Percentiles rank a stretch among this genome's conserved stretches.
These are phyloP conservation scores for Cinara cedri DNA, from an alignment of 2,888 invertebrate genomes.

Conservation along the genomic window DNA sequence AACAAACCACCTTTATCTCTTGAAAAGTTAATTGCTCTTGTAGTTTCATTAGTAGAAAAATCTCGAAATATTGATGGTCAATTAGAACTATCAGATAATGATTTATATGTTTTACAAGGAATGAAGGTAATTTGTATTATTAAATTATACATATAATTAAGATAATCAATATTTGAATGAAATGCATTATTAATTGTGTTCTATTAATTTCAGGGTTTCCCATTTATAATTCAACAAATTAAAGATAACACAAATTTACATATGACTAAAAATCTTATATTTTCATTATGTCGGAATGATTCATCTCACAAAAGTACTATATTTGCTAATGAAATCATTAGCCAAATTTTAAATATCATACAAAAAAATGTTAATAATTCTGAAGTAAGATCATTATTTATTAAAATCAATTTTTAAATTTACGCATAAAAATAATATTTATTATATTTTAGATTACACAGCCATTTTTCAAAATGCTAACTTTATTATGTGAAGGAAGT, in stretches of 20 bases:
- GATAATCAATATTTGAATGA: neutral
- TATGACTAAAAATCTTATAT: slow-evolving; percentile 89
- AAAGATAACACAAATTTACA: slow-evolving; percentile 90
- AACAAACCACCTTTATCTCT: slow-evolving; percentile 82
- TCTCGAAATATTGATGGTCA: slow-evolving; percentile 77
- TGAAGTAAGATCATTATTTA: slow-evolving; percentile 69
- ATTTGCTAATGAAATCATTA: slow-evolving; percentile 84
- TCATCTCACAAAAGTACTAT: slow-evolving; percentile 76
- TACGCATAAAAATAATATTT: slow-evolving; percentile 1
- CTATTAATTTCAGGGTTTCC: slow-evolving; percentile 73
- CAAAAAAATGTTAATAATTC: slow-evolving; percentile 74
- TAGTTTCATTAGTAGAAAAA: slow-evolving; percentile 86
- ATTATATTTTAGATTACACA: slow-evolving; percentile 74
- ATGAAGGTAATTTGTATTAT: slow-evolving; percentile 71
- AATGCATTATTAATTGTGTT: neutral
- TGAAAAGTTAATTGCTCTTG: slow-evolving; percentile 93
- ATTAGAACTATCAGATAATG: slow-evolving; percentile 77
- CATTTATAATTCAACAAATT: slow-evolving; percentile 92
- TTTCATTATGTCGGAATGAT: slow-evolving; percentile 76
- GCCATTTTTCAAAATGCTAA: slow-evolving; percentile 90
- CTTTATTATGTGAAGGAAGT: slow-evolving; percentile 78
- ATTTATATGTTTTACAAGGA: slow-evolving; percentile 82
- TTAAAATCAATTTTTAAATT: neutral
- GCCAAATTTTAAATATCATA: slow-evolving; percentile 89
- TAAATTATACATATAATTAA: slow-evolving; percentile 50